Conservation (phyloP, 1,140 invertebrate species). For the Aphaenogaster rudis region DNA sequence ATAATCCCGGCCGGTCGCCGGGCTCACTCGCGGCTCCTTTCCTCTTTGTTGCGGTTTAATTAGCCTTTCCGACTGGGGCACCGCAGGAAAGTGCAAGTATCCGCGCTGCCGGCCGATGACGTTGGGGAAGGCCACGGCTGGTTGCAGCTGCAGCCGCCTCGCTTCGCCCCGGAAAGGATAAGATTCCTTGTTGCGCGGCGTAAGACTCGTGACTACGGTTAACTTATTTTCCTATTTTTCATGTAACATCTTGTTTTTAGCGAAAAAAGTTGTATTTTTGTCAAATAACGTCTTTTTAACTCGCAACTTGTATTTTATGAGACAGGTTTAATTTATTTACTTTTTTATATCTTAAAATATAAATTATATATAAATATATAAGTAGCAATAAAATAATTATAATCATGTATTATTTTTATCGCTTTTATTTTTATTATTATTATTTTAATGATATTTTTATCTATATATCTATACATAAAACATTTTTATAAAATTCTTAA, state of each 20-base stretch:
- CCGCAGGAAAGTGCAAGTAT: conserved; percentile 62
- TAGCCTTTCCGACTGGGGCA: conserved; percentile 58
- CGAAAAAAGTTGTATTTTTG: not conserved
- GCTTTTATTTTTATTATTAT: not conserved
- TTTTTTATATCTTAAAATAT: not conserved
- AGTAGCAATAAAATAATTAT: not conserved
- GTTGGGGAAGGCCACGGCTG: conserved; percentile 68
- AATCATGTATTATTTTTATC: not conserved
- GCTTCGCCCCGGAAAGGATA: conserved; percentile 57
- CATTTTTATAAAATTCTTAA: not conserved
- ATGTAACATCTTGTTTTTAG: not conserved
- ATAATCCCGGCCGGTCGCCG: conserved; percentile 41
- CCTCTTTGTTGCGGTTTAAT: conserved; percentile 66
- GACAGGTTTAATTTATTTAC: not conserved
- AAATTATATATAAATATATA: not conserved
- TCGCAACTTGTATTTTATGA: not conserved
- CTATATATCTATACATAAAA: too few relatives aligned
- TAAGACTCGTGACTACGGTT: not conserved
- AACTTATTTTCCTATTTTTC: conserved; percentile 2
- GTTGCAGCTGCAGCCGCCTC: conserved; percentile 42
- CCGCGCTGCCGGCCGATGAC: conserved; percentile 47
- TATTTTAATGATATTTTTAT: not conserved
- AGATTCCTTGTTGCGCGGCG: conserved; percentile 28
- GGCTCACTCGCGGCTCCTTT: conserved; percentile 27
- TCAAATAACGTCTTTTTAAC: not conserved